Evolutionary conservation across 2,113 vertebrate species (phyloP).

Genomic region (Anser cygnoides): DNA sequence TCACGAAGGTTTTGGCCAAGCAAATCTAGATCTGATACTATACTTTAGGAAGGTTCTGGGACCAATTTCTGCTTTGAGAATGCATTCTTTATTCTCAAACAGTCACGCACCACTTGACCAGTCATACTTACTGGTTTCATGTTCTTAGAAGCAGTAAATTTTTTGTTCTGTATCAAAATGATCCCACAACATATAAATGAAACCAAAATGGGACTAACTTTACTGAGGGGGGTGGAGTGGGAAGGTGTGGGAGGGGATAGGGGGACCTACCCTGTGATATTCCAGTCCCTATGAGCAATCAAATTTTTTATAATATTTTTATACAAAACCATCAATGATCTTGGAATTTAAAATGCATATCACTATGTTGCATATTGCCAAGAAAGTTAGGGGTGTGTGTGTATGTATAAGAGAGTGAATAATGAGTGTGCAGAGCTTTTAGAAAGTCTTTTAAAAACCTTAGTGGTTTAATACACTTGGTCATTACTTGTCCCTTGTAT

Average conservation of each 20-base stretch:
- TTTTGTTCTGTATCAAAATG: neutral
- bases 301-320: neutral
- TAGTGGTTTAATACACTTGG: neutral
- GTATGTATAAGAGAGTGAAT: neutral
- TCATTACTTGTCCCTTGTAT: conserved; percentile 2
- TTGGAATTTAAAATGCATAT: neutral
- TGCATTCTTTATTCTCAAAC: neutral
- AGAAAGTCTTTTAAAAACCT: conserved; percentile 20
- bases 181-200: neutral
- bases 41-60: neutral
- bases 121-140: neutral
- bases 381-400: neutral
- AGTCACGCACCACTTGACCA: neutral
- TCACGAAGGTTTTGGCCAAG: neutral
- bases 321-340: neutral
- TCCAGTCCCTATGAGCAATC: neutral
- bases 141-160: no score
- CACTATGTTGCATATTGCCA: neutral
- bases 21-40: neutral
- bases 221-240: neutral
- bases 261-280: neutral
- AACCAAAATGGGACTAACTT: neutral
- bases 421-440: neutral
- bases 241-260: no score
- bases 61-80: neutral